phyloP scores from a whole-genome alignment of 2,888 invertebrate species.

The Cerastis leucographa region DNA sequence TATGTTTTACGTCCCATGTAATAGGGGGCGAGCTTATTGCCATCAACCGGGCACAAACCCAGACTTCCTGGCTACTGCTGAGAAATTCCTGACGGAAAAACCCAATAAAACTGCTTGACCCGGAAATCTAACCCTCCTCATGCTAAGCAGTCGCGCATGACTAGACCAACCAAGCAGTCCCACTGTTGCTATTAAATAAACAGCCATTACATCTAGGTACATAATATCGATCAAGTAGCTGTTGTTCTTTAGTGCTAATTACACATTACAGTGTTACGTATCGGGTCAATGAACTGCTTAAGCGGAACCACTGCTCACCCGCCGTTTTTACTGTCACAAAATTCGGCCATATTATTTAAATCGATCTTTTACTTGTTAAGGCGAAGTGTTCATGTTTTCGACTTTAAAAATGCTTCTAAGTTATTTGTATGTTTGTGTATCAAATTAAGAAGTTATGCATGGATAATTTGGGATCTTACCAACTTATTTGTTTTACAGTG shows the following conservation, averaged over 20 bases:
- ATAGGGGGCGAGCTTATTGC: too few species aligned
- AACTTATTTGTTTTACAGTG: not conserved
- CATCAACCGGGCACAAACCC: too few species aligned
- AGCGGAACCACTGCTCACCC: constrained; percentile 49
- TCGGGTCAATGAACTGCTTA: constrained; percentile 41
- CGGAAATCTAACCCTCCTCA: too few species aligned
- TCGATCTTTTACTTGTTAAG: constrained; percentile 67
- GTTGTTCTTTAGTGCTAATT: constrained; percentile 42
- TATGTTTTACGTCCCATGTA: too few species aligned
- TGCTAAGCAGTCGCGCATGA: too few species aligned
- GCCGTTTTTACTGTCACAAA: constrained; percentile 43
- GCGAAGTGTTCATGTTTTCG: constrained; percentile 41
- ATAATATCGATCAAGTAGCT: constrained; percentile 4
- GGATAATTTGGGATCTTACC: not conserved
- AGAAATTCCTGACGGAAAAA: too few species aligned
- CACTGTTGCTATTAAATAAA: constrained; percentile 1
- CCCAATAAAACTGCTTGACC: too few species aligned
- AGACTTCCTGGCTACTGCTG: too few species aligned
- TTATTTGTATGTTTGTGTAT: not conserved
- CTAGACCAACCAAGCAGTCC: too few species aligned
- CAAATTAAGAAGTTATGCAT: not conserved
- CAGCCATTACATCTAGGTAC: constrained; percentile 13
- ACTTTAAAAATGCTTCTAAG: not conserved
- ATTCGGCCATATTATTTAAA: constrained; percentile 61
- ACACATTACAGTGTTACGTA: constrained; percentile 46